Conservation (phyloP, 53 echinoderm and acorn worm genomes). For the Patiria pectinifera region DNA sequence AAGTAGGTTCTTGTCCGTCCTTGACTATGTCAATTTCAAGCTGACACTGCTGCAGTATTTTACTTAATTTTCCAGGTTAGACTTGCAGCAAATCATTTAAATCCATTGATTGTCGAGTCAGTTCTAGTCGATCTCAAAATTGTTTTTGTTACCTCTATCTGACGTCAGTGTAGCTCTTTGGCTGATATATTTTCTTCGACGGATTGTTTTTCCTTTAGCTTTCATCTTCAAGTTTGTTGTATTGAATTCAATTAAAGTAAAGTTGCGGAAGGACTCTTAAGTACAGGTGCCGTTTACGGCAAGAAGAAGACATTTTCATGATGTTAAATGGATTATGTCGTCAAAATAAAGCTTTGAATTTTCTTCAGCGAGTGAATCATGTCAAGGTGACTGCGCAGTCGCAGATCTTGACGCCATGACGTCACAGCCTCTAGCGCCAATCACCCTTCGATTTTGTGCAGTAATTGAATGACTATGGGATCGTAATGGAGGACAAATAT, state of each 20-base stretch:
- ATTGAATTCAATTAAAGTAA: not conserved
- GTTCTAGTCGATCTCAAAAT: not conserved
- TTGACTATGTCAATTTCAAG: no score
- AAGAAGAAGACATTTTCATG: no score
- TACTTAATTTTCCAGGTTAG: not conserved
- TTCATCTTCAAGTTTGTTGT: not conserved
- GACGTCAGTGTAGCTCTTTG: not conserved
- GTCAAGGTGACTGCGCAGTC: not conserved
- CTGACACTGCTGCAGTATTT: no score
- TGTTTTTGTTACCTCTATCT: not conserved
- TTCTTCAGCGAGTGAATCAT: not conserved
- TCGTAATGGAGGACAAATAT: constrained; percentile 59
- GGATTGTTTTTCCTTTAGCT: not conserved
- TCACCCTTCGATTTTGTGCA: constrained; percentile 34
- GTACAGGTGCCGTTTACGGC: no score
- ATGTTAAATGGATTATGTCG: not conserved
- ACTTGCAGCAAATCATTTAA: not conserved
- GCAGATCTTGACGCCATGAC: constrained; percentile 18
- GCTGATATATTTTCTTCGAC: not conserved
- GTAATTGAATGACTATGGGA: constrained; percentile 47
- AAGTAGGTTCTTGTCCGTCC: not conserved
- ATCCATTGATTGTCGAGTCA: not conserved
- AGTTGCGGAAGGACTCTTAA: not conserved
- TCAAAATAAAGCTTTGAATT: not conserved
- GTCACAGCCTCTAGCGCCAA: constrained; percentile 52